Base-by-base conservation (phyloP, 2,113 vertebrate genomes). In the Phrynosoma platyrhinos region DNA sequence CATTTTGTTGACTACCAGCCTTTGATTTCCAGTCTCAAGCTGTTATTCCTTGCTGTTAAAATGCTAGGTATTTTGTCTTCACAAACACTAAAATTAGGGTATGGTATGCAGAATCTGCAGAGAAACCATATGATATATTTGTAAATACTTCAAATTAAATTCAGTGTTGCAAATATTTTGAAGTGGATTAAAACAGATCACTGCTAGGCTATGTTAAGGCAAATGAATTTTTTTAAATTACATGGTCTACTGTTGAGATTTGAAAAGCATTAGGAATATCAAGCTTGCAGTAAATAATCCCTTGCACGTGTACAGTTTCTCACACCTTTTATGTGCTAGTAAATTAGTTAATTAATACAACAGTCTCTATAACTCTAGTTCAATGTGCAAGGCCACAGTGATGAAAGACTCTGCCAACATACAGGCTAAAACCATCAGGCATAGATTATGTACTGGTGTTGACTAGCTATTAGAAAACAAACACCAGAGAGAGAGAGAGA, bases 101-200 rank as follows among this genome's bases (percentile, higher is more conserved):
- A 40, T 52, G 0, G 58, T 55, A 20, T 36, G 14, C 84, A 87
- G 82, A 85, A 66, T 82, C 90, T 90, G 85, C 89, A 87, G 53
- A 14, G 53, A 91, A 93, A 76, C 58, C 71, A 81, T 66, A 47
- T 14, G 47, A 91, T 82, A 82, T 88, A 82, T 91, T 79, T 47
- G 0, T 2, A 88, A 76, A 82, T 76, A 76, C 79, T 87, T 23
- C 55, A 25, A 82, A 64, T 82, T 32, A 87, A 75, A 75, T 87
- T 23, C 55, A 64, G 72, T 12, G 42, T 66, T 66, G 36, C 71
- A 88, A 82, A 53, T 68, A 82, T 64, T 58, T 87, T 81, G 78
- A 62, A 69, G 64, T 83, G 82, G 79, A 88, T 42, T 71, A 77
- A 92, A 92, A 94, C 82, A 82, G 3, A n/a, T 88, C 89, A 92